Conservation (phyloP, 2,113 vertebrate genomes). For the Myodes glareolus region DNA sequence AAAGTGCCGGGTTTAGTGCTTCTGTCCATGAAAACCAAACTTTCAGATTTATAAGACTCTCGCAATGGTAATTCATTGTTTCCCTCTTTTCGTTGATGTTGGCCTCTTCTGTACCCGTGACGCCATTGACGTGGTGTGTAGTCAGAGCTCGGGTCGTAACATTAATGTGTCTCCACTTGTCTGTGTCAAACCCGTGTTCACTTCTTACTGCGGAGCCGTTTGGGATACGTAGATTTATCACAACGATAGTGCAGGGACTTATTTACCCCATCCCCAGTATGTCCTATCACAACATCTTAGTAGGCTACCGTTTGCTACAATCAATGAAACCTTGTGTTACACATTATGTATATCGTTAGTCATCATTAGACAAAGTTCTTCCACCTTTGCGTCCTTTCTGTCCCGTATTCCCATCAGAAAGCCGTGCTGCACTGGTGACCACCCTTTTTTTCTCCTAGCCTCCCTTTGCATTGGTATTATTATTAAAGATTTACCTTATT, state of each 20-base stretch:
- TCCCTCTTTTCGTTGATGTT: neutral
- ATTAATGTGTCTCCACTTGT: neutral
- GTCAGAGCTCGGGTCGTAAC: neutral
- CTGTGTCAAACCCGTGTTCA: neutral
- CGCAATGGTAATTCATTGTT: neutral
- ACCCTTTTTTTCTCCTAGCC: neutral
- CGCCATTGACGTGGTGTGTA: neutral
- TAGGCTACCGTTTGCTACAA: neutral
- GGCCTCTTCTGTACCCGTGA: neutral
- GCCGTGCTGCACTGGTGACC: neutral
- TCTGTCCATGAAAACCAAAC: neutral
- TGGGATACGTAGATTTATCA: conserved; percentile 13
- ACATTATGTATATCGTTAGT: neutral
- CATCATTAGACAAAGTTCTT: neutral
- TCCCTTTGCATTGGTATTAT: neutral
- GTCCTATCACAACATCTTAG: neutral
- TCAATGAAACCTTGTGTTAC: neutral
- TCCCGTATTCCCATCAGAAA: neutral
- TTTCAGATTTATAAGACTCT: conserved; percentile 8
- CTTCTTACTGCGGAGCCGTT: neutral
- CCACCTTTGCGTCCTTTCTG: neutral
- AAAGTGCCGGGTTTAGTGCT: neutral
- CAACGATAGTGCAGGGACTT: neutral
- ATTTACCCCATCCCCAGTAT: neutral
- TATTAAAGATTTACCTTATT: neutral